Percentiles rank a stretch among this genome's conserved stretches.
Evolutionary conservation across 2,113 vertebrate genomes (phyloP).

Genomic region (Odocoileus hemionus): DNA sequence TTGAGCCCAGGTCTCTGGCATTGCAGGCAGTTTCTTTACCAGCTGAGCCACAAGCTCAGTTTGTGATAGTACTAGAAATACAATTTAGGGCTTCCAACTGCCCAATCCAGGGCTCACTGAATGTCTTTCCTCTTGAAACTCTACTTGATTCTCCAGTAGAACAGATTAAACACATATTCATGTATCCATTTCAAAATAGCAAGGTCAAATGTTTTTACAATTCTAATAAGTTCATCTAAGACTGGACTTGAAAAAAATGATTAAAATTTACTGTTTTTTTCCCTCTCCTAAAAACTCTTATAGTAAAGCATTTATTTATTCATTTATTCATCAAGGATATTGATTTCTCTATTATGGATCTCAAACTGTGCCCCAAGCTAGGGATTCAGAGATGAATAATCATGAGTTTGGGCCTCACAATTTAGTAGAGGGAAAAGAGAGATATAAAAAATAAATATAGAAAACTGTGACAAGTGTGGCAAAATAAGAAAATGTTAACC

Average conservation of each 20-base stretch:
- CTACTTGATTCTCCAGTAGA: not conserved
- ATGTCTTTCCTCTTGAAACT: not conserved
- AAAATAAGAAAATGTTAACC: not conserved
- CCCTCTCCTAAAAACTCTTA: not conserved
- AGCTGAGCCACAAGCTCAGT: not conserved
- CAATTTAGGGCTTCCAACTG: not conserved
- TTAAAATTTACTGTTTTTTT: not conserved
- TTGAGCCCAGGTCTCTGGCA: not conserved
- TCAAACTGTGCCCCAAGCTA: not conserved
- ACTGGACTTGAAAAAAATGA: not conserved
- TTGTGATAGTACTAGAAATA: not conserved
- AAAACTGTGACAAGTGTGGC: not conserved
- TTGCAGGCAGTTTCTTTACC: not conserved
- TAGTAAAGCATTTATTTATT: constrained; percentile 15
- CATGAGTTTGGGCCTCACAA: not conserved
- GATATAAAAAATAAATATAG: not conserved
- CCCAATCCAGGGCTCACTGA: not conserved
- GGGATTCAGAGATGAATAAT: not conserved
- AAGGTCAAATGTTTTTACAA: not conserved
- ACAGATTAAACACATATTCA: not conserved
- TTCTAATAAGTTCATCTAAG: not conserved
- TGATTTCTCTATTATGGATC: constrained; percentile 35
- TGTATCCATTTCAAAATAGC: not conserved
- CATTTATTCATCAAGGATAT: constrained; percentile 14
- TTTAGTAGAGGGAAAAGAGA: not conserved